Conservation (phyloP, 2,888 invertebrate species). For the Stenolophus ochropezus region DNA sequence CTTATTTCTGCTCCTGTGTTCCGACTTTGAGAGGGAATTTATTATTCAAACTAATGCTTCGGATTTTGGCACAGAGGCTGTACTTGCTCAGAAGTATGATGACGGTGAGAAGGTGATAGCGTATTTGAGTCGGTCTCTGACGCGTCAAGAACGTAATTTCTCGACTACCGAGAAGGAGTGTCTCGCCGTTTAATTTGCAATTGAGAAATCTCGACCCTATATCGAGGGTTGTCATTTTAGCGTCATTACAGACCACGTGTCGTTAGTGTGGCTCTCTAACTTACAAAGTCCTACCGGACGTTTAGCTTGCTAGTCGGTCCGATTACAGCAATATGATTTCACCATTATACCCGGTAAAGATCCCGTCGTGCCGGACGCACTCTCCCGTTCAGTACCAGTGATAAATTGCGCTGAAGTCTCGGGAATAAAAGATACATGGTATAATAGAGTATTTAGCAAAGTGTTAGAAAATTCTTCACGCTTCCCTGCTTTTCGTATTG, state of each 20-base stretch:
- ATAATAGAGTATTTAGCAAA: no score
- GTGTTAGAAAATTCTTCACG: neutral
- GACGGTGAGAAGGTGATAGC: no score
- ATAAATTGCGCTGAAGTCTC: no score
- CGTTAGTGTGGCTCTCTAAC: no score
- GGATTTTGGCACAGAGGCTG: no score
- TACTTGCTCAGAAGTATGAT: neutral
- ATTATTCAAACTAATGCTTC: neutral
- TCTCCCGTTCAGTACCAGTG: no score
- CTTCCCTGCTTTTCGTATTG: neutral
- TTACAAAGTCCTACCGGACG: no score
- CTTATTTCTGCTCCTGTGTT: neutral
- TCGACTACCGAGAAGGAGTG: neutral
- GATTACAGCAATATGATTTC: no score
- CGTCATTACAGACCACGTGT: conserved; percentile 46
- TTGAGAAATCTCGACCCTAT: neutral
- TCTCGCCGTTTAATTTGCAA: neutral
- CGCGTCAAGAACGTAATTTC: neutral
- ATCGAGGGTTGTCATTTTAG: neutral
- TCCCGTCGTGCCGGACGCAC: no score
- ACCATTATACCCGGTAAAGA: no score
- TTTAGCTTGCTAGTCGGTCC: no score
- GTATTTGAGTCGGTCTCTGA: neutral
- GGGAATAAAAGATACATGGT: no score
- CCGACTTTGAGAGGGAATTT: neutral